phyloP scores from a whole-genome alignment of 2,113 vertebrate species.

The Megaptera novaeangliae region DNA sequence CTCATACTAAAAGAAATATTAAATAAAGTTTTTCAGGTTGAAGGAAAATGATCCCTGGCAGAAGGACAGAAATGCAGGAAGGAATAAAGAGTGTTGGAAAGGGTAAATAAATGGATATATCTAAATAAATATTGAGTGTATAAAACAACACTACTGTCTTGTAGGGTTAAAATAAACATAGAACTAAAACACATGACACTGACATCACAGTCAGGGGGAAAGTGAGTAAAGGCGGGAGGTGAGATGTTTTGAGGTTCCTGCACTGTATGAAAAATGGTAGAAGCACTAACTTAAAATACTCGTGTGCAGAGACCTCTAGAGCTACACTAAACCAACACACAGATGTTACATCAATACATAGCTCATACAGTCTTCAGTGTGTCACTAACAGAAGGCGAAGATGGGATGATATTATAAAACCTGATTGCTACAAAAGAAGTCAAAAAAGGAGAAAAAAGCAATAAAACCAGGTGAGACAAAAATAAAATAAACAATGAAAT shows the following conservation, averaged over 20 bases:
- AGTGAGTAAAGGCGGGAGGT: not conserved
- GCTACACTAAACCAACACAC: not conserved
- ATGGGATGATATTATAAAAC: not conserved
- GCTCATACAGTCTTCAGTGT: too few relatives aligned
- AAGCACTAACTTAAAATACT: not conserved
- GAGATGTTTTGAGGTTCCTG: too few relatives aligned
- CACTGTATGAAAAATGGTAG: too few relatives aligned
- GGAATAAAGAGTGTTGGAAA: not conserved
- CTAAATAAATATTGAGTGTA: not conserved
- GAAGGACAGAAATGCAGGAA: not conserved
- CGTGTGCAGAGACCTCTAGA: too few relatives aligned
- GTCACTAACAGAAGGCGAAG: not conserved
- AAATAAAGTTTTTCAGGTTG: not conserved
- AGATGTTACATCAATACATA: too few relatives aligned
- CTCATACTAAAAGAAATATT: not conserved
- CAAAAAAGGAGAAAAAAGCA: not conserved
- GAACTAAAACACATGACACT: not conserved
- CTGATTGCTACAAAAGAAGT: not conserved
- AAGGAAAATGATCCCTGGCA: not conserved
- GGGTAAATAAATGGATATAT: not conserved
- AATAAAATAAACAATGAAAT: not conserved
- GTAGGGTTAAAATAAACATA: rapidly evolving
- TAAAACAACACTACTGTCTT: not conserved
- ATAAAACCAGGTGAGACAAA: not conserved
- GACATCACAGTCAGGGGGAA: not conserved